phyloP scores from a whole-genome alignment of 2,113 vertebrate genomes.

The Hippoglossus stenolepis region DNA sequence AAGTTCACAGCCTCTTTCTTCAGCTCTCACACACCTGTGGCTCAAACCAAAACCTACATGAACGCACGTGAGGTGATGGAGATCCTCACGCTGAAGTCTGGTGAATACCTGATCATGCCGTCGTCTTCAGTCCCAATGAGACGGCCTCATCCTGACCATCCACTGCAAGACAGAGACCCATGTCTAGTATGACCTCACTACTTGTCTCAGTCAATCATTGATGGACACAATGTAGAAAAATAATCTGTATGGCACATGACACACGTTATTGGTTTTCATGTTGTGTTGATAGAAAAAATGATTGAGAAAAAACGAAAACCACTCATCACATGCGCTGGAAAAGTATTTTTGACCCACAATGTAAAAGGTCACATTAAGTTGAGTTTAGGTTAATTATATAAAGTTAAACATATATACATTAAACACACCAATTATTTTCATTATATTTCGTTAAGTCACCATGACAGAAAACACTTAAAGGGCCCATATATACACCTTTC shows the following conservation, averaged over 20 bases:
- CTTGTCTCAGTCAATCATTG: background rate
- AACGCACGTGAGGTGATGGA: conserved; percentile 73
- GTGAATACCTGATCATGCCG: conserved; percentile 77
- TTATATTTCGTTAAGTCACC: no score
- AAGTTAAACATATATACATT: no score
- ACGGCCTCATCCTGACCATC: conserved; percentile 69
- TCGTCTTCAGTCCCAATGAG: conserved; percentile 66
- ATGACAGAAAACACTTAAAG: no score
- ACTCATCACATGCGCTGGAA: no score
- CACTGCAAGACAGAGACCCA: conserved; percentile 62
- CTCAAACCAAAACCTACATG: conserved; percentile 36
- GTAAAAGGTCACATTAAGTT: no score
- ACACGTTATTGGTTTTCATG: background rate
- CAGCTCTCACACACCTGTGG: background rate
- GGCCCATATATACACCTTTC: no score
- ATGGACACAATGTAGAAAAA: background rate
- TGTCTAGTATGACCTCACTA: conserved; percentile 46
- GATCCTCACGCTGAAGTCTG: conserved; percentile 61
- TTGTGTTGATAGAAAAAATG: no score
- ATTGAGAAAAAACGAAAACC: no score
- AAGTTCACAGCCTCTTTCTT: conserved; percentile 77
- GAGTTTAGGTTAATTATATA: no score
- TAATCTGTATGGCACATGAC: background rate
- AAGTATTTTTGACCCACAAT: no score
- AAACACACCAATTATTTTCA: no score